These are phyloP conservation scores for Collichthys lucidus DNA, from an alignment of 2,113 vertebrate species.

Conservation along the genomic window DNA sequence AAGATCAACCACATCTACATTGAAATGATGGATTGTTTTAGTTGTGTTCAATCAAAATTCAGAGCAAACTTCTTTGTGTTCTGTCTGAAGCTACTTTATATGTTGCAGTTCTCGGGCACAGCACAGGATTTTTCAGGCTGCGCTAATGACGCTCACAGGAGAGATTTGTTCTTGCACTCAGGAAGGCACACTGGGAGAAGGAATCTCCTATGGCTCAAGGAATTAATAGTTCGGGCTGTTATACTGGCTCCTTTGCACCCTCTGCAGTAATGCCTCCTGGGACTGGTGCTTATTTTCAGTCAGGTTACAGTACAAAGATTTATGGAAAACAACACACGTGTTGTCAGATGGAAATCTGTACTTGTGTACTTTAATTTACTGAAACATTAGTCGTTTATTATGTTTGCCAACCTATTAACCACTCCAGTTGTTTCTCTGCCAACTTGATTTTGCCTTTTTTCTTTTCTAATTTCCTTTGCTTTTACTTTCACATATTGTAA, in stretches of 20 bases:
- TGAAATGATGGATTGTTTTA: too few species aligned
- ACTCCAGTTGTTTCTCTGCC: neutral
- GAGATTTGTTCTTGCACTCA: neutral
- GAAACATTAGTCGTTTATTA: neutral
- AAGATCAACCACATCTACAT: too few species aligned
- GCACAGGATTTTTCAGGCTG: neutral
- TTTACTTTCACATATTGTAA: neutral
- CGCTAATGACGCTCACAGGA: neutral
- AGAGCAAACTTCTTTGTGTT: neutral
- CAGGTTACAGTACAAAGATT: neutral
- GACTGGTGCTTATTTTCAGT: neutral
- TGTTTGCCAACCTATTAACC: neutral
- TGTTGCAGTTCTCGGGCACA: too few species aligned
- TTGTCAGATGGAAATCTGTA: neutral
- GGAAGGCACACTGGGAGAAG: neutral
- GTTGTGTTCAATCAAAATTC: too few species aligned
- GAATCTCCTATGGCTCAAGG: neutral
- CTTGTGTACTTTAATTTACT: neutral
- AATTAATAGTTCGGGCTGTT: neutral
- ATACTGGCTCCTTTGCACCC: neutral
- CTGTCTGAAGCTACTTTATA: too few species aligned
- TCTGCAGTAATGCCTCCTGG: neutral
- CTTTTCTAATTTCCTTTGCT: neutral
- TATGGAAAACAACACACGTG: neutral
- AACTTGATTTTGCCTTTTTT: neutral